Percentiles rank a stretch among this genome's conserved stretches.
phyloP scores from a whole-genome alignment of 2,888 invertebrate species.

The Dryocosmus kuriphilus region DNA sequence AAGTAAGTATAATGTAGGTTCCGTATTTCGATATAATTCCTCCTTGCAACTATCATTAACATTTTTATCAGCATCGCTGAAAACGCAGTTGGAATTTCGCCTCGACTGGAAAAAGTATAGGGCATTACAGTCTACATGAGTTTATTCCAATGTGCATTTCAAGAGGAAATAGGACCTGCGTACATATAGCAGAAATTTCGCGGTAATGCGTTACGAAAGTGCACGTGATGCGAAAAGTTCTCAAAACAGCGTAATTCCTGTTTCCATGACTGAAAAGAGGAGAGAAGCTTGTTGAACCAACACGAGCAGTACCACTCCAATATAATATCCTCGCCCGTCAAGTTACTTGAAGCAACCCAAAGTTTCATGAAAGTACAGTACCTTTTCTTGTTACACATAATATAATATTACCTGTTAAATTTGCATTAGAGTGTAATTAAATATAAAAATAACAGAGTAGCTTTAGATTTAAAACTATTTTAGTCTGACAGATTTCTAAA shows the following conservation, averaged over 20 bases:
- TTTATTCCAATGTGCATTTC: slow-evolving; percentile 26
- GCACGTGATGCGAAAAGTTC: slow-evolving; percentile 35
- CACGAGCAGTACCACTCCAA: slow-evolving; percentile 25
- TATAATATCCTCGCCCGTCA: slow-evolving; percentile 23
- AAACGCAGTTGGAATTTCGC: slow-evolving; percentile 12
- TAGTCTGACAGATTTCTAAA: no score
- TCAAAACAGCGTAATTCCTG: slow-evolving; percentile 24
- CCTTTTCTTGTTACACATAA: background rate
- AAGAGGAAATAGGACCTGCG: slow-evolving; percentile 31
- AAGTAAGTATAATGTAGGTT: background rate
- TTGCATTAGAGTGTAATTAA: background rate
- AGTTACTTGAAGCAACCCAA: slow-evolving; percentile 10
- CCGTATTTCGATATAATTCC: slow-evolving; percentile 4
- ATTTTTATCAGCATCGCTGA: slow-evolving; percentile 20
- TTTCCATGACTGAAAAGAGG: slow-evolving; percentile 27
- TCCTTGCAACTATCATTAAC: slow-evolving; percentile 12
- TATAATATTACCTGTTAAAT: background rate
- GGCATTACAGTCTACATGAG: slow-evolving; percentile 34
- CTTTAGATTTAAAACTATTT: background rate
- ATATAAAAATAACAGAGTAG: background rate
- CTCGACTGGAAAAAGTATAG: slow-evolving; percentile 22
- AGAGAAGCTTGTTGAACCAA: slow-evolving; percentile 18
- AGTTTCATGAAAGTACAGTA: background rate
- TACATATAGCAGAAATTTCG: slow-evolving; percentile 27
- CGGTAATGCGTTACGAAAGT: slow-evolving; percentile 38